A percentile compares a stretch with the other conserved stretches of the same genome.
Evolutionary conservation across 2,113 vertebrate genomes (phyloP).

Genomic region (Sakesphorus luctuosus): DNA sequence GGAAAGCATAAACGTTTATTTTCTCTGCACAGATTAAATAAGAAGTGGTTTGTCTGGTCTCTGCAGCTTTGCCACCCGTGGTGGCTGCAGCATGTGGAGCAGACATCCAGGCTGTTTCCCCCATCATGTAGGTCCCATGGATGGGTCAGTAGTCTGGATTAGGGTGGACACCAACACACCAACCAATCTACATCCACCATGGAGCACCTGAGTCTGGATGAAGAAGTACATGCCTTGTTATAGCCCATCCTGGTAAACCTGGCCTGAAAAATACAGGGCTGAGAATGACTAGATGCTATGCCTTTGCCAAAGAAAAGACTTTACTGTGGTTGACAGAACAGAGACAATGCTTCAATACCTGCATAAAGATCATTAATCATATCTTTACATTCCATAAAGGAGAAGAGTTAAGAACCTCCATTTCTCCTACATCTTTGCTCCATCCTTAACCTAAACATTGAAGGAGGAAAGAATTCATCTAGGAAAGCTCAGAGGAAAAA

Average conservation of each 20-base stretch:
- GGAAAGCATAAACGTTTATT: background rate
- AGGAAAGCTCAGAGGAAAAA: background rate
- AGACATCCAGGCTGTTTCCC: background rate
- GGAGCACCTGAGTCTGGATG: background rate
- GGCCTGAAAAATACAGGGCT: background rate
- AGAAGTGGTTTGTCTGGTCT: background rate
- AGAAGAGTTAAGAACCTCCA: background rate
- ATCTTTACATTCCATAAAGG: background rate
- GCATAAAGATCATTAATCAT: background rate
- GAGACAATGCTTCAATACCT: background rate
- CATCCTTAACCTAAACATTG: background rate
- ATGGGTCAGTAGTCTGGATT: rapidly evolving
- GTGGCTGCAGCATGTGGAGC: rapidly evolving
- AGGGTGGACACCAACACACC: background rate
- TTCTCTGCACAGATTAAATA: background rate
- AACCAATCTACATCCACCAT: rapidly evolving
- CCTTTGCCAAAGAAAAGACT: background rate
- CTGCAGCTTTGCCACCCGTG: rapidly evolving
- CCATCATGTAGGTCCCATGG: rapidly evolving
- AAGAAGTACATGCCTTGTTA: background rate
- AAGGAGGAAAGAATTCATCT: background rate
- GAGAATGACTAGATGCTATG: background rate
- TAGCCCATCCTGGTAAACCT: background rate
- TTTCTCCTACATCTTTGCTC: background rate
- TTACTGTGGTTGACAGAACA: rapidly evolving